Percentiles rank a stretch among this genome's conserved stretches.
These are phyloP conservation scores for Apteryx owenii DNA, from an alignment of 2,113 vertebrate species.

Conservation along the genomic window DNA sequence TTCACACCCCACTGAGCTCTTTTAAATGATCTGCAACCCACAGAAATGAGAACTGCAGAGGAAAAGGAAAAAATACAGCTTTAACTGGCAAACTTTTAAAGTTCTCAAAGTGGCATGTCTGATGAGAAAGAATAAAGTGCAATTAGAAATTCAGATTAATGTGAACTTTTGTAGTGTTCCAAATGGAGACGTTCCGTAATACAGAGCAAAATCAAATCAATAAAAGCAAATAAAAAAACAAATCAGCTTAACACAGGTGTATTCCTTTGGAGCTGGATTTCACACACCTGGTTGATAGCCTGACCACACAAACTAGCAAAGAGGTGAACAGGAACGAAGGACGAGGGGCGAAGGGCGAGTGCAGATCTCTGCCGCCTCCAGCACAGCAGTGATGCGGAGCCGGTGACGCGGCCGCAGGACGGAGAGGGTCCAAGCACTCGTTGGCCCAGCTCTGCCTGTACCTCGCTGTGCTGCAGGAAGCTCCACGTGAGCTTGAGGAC, in stretches of 20 bases:
- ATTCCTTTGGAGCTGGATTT: neutral
- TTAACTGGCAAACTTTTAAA: neutral
- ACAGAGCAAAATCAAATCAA: neutral
- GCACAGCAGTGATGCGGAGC: too few species aligned
- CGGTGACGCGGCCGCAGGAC: too few species aligned
- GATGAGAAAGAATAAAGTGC: neutral
- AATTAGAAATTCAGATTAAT: neutral
- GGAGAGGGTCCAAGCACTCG: too few species aligned
- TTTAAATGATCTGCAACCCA: slow-evolving; percentile 31
- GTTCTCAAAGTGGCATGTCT: neutral
- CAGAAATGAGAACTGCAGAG: slow-evolving; percentile 61
- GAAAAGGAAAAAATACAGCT: neutral
- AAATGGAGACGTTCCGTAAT: neutral
- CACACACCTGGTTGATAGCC: neutral
- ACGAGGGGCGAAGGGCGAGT: too few species aligned
- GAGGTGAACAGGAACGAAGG: neutral
- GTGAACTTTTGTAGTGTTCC: neutral
- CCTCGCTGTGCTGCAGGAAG: neutral
- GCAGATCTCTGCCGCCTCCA: too few species aligned
- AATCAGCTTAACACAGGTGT: neutral
- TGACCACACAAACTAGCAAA: accelerated
- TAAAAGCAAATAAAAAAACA: slow-evolving; percentile 8
- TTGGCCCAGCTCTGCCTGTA: too few species aligned
- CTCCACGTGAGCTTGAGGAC: neutral
- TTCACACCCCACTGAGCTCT: slow-evolving; percentile 44